Base-by-base conservation (phyloP, 2,113 vertebrate species). In the Gorsachius goisagi region DNA sequence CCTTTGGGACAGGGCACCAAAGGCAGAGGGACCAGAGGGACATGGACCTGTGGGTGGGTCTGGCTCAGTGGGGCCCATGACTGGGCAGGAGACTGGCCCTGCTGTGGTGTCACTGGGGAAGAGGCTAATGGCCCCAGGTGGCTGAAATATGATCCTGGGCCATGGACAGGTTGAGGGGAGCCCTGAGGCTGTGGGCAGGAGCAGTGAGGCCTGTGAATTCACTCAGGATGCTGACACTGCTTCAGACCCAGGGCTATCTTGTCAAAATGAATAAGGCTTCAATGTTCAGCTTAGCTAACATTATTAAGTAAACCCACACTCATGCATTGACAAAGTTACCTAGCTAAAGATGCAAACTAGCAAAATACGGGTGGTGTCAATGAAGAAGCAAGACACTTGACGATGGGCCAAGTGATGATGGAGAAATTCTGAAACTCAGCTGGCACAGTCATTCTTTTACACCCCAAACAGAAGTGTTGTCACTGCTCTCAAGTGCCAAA, bases 121-220 rank as follows among this genome's bases (percentile, higher is more conserved):
- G 21, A 4, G 12, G 3, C n/a, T 85, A 52, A 39, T 5, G 8
- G 10, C 5, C 5, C 33, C 3, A 1, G 16, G 1, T 3, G 8
- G 2, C 6, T 84, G 33, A 39, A 17, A 56, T n/a, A 15, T 9
- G 2, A 11, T 39, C 6, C 27, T 58, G 17, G n/a, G 27, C 5
- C 2, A 0, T 30, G 33, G 49, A 11, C 3, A 33, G 15, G 9
- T 4, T 20, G 2, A 44, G 6, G 2, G 5, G 0, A n/a, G 4
- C 5, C 6, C 5, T 4, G 3, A 5, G 3, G 7, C 3, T 1
- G 0, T 19, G 11, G 11, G 12, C 27, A 66, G 23, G 4, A 9
- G 9, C 32, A 47, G 7, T 9, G 44, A 84, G 13, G 3, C 5
- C 26, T 33, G 9, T 27, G 6, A 32, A 28, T 24, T 5, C 12